These are phyloP conservation scores for Melieria picta DNA, from an alignment of 2,888 invertebrate genomes.

Conservation along the genomic window DNA sequence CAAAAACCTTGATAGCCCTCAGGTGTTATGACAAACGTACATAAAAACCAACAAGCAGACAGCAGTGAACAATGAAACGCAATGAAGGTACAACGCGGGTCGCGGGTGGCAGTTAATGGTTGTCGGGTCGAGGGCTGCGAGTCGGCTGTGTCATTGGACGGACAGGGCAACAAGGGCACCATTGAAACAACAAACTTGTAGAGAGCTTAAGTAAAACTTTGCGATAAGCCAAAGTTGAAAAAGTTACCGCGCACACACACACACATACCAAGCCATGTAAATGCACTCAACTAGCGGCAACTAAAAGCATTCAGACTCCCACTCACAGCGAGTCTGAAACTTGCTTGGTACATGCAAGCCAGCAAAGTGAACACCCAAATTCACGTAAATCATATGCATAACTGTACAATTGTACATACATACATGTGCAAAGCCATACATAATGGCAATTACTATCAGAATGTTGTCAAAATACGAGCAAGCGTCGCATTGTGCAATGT, in stretches of 20 bases:
- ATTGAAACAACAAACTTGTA: constrained; percentile 14
- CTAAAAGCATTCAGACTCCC: no score
- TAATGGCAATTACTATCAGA: constrained; percentile 39
- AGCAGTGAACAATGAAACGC: not conserved
- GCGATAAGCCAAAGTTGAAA: constrained; percentile 28
- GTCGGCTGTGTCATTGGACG: not conserved
- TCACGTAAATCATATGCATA: not conserved
- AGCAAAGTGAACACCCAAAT: no score
- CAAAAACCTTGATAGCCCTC: constrained; percentile 35
- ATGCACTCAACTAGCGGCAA: no score
- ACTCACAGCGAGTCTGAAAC: no score
- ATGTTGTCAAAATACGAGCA: constrained; percentile 39
- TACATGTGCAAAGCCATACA: not conserved
- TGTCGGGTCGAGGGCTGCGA: not conserved
- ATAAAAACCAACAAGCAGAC: not conserved
- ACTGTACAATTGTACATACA: not conserved
- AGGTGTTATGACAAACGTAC: constrained; percentile 31
- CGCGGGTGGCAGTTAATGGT: not conserved
- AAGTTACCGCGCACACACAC: constrained; percentile 7
- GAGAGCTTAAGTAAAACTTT: constrained; percentile 29
- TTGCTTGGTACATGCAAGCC: no score
- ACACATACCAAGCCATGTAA: no score
- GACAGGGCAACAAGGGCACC: constrained; percentile 4
- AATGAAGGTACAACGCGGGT: not conserved
- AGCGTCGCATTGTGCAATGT: not conserved